Percentiles rank a stretch among this genome's conserved stretches.
Conservation (phyloP, 2,113 vertebrate species). For the Okapia johnstoni region DNA sequence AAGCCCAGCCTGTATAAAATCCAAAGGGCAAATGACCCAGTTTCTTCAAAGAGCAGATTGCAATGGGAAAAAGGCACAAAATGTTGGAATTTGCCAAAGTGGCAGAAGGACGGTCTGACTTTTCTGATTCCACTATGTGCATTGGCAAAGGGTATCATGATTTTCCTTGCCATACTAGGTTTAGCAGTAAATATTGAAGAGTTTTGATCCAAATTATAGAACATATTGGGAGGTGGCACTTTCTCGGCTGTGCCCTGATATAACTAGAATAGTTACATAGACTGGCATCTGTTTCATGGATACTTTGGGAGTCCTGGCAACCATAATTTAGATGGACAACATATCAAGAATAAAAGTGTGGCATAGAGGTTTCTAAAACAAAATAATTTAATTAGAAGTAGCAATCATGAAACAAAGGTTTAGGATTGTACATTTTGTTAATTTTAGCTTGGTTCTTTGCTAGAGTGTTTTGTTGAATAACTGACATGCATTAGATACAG, state of each 20-base stretch:
- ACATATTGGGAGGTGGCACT: neutral
- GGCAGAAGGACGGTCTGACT: neutral
- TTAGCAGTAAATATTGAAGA: conserved; percentile 27
- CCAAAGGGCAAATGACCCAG: neutral
- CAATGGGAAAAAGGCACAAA: neutral
- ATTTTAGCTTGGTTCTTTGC: neutral
- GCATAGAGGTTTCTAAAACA: neutral
- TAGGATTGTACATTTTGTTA: neutral
- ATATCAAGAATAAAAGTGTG: neutral
- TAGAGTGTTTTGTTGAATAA: neutral
- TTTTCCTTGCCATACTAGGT: neutral
- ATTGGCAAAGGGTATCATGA: neutral
- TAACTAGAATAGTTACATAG: neutral
- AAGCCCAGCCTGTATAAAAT: neutral
- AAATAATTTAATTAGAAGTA: neutral
- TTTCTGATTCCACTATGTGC: neutral
- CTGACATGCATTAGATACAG: neutral
- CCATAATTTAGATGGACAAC: neutral
- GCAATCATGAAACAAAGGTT: neutral
- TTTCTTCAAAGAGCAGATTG: conserved; percentile 20
- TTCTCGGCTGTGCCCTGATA: neutral
- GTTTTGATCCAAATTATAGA: conserved; percentile 32
- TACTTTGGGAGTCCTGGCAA: neutral
- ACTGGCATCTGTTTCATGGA: neutral
- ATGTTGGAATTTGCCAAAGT: neutral